Evolutionary conservation across 2,888 invertebrate genomes (phyloP), one percentile per base, ranked within the genome.

Genomic region (Trichacis sp.): DNA sequence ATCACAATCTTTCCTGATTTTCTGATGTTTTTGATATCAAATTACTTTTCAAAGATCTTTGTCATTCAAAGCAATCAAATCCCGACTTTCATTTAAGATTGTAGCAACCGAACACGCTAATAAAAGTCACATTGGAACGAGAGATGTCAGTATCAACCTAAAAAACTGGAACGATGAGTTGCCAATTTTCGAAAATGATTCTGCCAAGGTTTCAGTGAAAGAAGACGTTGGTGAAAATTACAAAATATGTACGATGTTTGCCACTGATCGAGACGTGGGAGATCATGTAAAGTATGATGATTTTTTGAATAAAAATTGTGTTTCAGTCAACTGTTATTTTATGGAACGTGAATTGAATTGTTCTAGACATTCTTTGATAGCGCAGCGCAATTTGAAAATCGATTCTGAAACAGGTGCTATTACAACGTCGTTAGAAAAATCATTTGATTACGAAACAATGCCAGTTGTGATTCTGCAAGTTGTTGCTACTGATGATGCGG

Each of bases 121-220:
- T 36, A 65, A 63, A 12, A 73, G 78, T 14, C 83, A 84, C 61
- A 69, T 77, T 2, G 86, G 86, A n/a, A 77, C 74, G 5, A 84
- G 86, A 8, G 76, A 77, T 1, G 79, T 90, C 0, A 81, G 79
- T 56, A 87, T 91, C 8, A 76, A 86, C 55, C 86, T 92, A 42
- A 82, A 84, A 24, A 91, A 93, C 83, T 88, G 88, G 86, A 93
- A 93, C 80, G 93, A 93, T 76, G 92, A 92, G 78, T 73, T 84
- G 67, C 93, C 93, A 0, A 87, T 86, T 66, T 93, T 93, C 78
- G 58, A 68, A 24, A 60, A 80, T 1, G 70, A 75, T 11, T 77
- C 80, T 2, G 80, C 84, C 30, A 84, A 74, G 0, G 85, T 85
- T 0, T 69, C 80, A 3, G 84, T 89, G 53, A 79, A 87, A 11